A percentile compares a stretch with the other conserved stretches of the same genome.
Evolutionary conservation across 2,888 invertebrate genomes (phyloP).

Genomic region (Pollenia amentaria): DNA sequence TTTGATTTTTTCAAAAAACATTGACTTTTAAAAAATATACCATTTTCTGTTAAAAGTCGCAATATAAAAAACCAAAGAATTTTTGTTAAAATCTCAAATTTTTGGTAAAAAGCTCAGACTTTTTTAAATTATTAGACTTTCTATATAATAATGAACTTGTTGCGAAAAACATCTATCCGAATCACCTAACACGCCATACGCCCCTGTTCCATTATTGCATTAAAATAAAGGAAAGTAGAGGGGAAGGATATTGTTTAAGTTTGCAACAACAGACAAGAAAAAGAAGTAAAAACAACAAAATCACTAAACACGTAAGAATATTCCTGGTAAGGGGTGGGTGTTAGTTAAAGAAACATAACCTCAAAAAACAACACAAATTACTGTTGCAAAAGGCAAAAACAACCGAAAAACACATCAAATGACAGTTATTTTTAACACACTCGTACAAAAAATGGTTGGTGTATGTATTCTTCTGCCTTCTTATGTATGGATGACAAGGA

Average conservation of each 20-base stretch:
- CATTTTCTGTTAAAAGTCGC: no score
- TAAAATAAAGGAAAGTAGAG: slow-evolving; percentile 5
- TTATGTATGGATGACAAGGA: no score
- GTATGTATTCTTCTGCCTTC: background rate
- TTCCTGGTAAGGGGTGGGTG: slow-evolving; percentile 49
- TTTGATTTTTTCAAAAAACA: no score
- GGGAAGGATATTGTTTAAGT: slow-evolving; percentile 53
- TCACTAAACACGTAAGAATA: slow-evolving; percentile 15
- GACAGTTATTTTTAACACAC: slow-evolving; percentile 60
- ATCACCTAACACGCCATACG: background rate
- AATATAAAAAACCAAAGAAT: no score
- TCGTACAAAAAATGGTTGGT: slow-evolving; percentile 60
- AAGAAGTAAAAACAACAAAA: slow-evolving; percentile 24
- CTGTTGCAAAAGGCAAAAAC: slow-evolving; percentile 56
- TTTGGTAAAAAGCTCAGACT: no score
- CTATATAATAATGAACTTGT: no score
- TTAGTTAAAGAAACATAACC: slow-evolving; percentile 64
- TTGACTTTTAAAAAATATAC: no score
- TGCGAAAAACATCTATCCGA: background rate
- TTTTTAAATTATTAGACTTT: no score
- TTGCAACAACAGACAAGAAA: slow-evolving; percentile 28
- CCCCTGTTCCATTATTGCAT: slow-evolving; percentile 26
- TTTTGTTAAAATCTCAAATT: no score
- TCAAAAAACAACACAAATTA: slow-evolving; percentile 69
- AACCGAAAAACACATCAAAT: slow-evolving; percentile 51